phyloP scores from a whole-genome alignment of 1,140 invertebrate genomes.

The Aporrectodea caliginosa region DNA sequence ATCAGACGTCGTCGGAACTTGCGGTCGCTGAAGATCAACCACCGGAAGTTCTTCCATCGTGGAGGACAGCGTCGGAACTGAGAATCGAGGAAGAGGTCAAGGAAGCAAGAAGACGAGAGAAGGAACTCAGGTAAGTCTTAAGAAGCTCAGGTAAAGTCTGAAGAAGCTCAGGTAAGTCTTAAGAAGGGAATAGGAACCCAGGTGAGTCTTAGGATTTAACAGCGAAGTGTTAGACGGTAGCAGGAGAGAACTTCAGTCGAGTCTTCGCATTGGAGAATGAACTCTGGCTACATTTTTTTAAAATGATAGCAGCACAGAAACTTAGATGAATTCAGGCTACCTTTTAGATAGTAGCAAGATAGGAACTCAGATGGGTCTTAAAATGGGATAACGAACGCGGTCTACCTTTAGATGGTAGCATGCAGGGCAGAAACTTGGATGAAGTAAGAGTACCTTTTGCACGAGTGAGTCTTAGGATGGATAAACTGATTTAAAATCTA shows the following conservation, averaged over 20 bases:
- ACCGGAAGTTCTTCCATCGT: too few relatives aligned
- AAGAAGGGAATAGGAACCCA: not conserved
- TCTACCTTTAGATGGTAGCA: too few relatives aligned
- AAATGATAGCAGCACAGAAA: too few relatives aligned
- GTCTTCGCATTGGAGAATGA: not conserved
- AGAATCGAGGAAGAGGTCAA: slow-evolving; percentile 20
- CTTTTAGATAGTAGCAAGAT: too few relatives aligned
- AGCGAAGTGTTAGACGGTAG: not conserved
- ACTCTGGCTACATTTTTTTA: too few relatives aligned
- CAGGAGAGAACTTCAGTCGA: not conserved
- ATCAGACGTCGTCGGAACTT: not conserved
- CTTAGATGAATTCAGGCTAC: too few relatives aligned
- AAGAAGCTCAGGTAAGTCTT: not conserved
- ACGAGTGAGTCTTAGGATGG: too few relatives aligned
- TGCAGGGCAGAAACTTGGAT: too few relatives aligned
- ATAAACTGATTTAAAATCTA: too few relatives aligned
- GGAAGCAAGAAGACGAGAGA: slow-evolving; percentile 13
- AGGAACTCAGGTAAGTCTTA: slow-evolving; percentile 11
- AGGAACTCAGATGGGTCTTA: too few relatives aligned
- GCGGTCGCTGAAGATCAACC: not conserved
- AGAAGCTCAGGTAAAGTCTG: not conserved
- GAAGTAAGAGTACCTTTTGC: too few relatives aligned
- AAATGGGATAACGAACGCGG: too few relatives aligned
- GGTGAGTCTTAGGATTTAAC: not conserved
- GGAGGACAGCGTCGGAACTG: not conserved